These are phyloP conservation scores for Phrynosoma blainvillii DNA, from an alignment of 2,113 vertebrate genomes.

Conservation along the genomic window DNA sequence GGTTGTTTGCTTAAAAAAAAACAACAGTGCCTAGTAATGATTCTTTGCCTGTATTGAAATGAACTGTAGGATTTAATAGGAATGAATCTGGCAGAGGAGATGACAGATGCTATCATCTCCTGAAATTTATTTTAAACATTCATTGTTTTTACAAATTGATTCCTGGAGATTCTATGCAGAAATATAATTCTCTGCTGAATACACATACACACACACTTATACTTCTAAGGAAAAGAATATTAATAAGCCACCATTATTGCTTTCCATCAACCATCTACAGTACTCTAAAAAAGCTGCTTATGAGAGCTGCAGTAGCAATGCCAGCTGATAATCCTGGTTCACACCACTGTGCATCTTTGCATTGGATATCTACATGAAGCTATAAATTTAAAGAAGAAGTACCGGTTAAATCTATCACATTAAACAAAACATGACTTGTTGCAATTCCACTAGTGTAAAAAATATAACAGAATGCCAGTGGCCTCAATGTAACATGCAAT, in stretches of 20 bases:
- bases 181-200: not conserved
- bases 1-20: not conserved
- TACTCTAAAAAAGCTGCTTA: too few relatives aligned
- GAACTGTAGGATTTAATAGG: constrained; percentile 29
- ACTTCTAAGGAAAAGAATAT: not conserved
- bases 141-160: not conserved
- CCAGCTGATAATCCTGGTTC: too few relatives aligned
- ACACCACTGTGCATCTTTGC: too few relatives aligned
- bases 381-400: too few relatives aligned
- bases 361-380: too few relatives aligned
- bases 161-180: not conserved
- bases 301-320: too few relatives aligned
- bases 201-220: not conserved
- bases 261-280: too few relatives aligned
- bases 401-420: too few relatives aligned
- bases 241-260: not conserved
- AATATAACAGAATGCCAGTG: too few relatives aligned
- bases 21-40: not conserved
- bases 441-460: too few relatives aligned
- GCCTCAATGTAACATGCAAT: too few relatives aligned
- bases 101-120: not conserved
- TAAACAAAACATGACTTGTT: too few relatives aligned
- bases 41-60: constrained; percentile 35
- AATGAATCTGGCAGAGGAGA: constrained; percentile 24
- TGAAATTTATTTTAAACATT: not conserved